Evolutionary conservation across 2,888 invertebrate species (phyloP).

Genomic region (Eustalomyia histrio): DNA sequence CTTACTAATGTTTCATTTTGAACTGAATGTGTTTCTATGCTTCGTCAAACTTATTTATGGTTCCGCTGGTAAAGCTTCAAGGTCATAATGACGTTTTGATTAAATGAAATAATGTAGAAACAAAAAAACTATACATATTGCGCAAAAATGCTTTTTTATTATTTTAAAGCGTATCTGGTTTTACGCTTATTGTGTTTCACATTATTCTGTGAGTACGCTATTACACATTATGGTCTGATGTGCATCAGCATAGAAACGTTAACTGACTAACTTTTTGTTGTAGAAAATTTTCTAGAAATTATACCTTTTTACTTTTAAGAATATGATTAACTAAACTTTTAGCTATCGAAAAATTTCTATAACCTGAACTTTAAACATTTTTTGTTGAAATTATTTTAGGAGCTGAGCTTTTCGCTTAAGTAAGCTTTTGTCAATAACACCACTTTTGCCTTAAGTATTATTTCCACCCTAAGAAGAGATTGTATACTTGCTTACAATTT

Average conservation of each 20-base stretch:
- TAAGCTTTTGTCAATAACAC: too few species aligned
- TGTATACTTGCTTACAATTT: too few species aligned
- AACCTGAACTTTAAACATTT: too few species aligned
- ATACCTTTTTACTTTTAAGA: neutral
- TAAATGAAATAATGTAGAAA: slow-evolving; percentile 57
- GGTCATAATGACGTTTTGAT: slow-evolving; percentile 72
- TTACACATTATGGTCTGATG: neutral
- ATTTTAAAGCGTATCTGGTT: slow-evolving; percentile 63
- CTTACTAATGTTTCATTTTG: slow-evolving; percentile 40
- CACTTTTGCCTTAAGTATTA: too few species aligned
- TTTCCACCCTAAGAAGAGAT: too few species aligned
- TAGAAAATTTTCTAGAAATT: neutral
- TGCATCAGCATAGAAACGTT: neutral
- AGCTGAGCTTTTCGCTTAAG: too few species aligned
- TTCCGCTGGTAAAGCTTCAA: slow-evolving; percentile 77
- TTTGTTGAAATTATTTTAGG: too few species aligned
- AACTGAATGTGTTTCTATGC: slow-evolving; percentile 61
- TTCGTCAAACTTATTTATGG: slow-evolving; percentile 69
- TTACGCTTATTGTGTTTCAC: slow-evolving; percentile 60
- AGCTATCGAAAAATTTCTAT: too few species aligned
- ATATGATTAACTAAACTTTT: neutral
- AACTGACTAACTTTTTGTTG: neutral
- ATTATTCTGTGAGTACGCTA: slow-evolving; percentile 1
- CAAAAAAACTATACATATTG: slow-evolving; percentile 19
- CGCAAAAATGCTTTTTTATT: slow-evolving; percentile 18